These are phyloP conservation scores for Orchesella flavescens DNA, from an alignment of 2,888 invertebrate species.

Conservation along the genomic window DNA sequence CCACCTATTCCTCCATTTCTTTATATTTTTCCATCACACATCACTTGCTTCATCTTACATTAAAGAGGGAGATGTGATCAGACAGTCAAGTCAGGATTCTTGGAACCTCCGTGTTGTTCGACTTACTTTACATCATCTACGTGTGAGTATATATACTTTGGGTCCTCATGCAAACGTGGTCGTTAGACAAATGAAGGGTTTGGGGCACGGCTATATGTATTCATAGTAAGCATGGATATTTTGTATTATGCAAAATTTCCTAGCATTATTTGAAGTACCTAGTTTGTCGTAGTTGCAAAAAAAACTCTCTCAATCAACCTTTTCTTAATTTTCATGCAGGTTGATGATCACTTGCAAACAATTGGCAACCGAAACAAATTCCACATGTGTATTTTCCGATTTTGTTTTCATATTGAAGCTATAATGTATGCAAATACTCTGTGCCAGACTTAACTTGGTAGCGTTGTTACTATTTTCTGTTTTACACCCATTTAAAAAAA, in stretches of 20 bases:
- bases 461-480: too few relatives aligned
- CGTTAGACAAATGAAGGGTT: constrained; percentile 7
- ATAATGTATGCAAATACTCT: too few relatives aligned
- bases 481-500: not conserved
- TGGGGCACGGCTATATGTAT: not conserved
- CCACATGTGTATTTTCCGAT: too few relatives aligned
- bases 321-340: too few relatives aligned
- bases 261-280: not conserved
- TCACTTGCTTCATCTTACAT: too few relatives aligned
- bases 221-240: not conserved
- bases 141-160: not conserved
- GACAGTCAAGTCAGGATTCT: constrained; percentile 42
- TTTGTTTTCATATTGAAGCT: too few relatives aligned
- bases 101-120: constrained; percentile 27
- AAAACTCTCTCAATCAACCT: too few relatives aligned
- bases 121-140: not conserved
- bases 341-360: too few relatives aligned
- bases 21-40: too few relatives aligned
- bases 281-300: too few relatives aligned
- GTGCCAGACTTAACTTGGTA: too few relatives aligned
- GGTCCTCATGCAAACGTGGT: not conserved
- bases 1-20: constrained; percentile 4
- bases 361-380: too few relatives aligned
- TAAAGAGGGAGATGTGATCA: constrained; percentile 11
- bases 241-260: not conserved